Percentiles rank a stretch among this genome's conserved stretches.
Conservation (phyloP, 2,113 vertebrate species). For the Petrocephalus microphthalmus region DNA sequence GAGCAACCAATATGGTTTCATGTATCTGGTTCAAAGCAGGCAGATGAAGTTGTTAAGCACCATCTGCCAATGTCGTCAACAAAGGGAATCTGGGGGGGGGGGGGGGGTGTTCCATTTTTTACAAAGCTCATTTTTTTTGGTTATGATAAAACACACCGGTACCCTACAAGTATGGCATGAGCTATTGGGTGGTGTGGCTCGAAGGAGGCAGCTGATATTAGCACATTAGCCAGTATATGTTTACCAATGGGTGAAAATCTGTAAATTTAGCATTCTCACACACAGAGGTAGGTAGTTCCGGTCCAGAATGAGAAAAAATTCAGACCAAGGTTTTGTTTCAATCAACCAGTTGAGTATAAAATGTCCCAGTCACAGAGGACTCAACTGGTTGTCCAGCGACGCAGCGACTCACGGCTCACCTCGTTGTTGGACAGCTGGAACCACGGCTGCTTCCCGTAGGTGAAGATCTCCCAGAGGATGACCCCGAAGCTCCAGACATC, state of each 20-base stretch:
- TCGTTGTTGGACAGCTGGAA: slow-evolving; percentile 97
- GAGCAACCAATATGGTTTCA: neutral
- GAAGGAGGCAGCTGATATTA: neutral
- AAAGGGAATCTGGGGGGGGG: neutral
- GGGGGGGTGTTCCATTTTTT: neutral
- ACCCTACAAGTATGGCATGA: neutral
- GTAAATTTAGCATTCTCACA: neutral
- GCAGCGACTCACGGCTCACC: slow-evolving; percentile 56
- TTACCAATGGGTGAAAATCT: neutral
- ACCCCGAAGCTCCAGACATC: slow-evolving; percentile 97
- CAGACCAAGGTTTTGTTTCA: neutral
- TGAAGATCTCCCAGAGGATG: slow-evolving; percentile 98
- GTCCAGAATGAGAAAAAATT: neutral
- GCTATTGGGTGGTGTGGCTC: neutral
- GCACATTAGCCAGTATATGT: neutral
- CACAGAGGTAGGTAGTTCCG: neutral
- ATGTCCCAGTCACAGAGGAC: neutral
- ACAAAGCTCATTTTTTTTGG: neutral
- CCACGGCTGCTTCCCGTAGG: slow-evolving; percentile 97
- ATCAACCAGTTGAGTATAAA: neutral
- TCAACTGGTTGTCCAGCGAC: neutral
- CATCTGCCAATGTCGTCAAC: neutral
- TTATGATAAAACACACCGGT: neutral
- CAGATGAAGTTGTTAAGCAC: neutral
- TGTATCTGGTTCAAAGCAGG: neutral